Base-by-base conservation (phyloP, 2,888 invertebrate genomes). In the Drosophila limbata region DNA sequence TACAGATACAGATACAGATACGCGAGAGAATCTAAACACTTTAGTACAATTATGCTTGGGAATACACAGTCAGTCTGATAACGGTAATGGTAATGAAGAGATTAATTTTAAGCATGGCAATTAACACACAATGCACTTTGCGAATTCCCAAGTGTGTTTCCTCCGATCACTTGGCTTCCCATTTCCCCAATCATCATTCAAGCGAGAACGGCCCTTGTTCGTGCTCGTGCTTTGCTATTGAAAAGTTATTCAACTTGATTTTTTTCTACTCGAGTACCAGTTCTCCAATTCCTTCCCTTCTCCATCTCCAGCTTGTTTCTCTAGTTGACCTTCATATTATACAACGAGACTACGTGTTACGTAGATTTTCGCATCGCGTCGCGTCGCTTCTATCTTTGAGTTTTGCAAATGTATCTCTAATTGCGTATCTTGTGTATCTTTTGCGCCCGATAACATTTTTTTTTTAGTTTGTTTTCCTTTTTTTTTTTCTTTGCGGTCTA, bases 301-400 rank as follows among this genome's bases (percentile, higher is more conserved):
- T 48, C 50, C 13, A 9, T 25, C n/a, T 35, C 56, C 48, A 25
- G 17, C 52, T 50, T 11, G 35, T 21, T 15, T 52, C 59, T 65
- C 63, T 66, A 61, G 66, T 75, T 76, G 77, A 85, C 78, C 83
- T 83, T 81, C 72, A 67, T 59, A 71, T 73, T 69, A 42, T 56
- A 73, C 57, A 68, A 79, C 56, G 33, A 13, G 55, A n/a, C 56
- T 40, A 55, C 39, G 31, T 56, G 65, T 76, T 76, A 73, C 62
- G 73, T 73, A 69, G 59, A 76, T 67, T 67, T 62, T 69, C 42
- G 61, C 56, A 40, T 53, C 42, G 47, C 45, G n/a, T 37, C 21
- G 67, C 45, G 10, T 55, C 21, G 67, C 45, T 8, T 55, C 45
- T 52, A 37, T 48, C 44, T 25, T 35, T 55, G 11, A 39, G 45